phyloP scores from a whole-genome alignment of 2,888 invertebrate species.

The Lymantria monacha region DNA sequence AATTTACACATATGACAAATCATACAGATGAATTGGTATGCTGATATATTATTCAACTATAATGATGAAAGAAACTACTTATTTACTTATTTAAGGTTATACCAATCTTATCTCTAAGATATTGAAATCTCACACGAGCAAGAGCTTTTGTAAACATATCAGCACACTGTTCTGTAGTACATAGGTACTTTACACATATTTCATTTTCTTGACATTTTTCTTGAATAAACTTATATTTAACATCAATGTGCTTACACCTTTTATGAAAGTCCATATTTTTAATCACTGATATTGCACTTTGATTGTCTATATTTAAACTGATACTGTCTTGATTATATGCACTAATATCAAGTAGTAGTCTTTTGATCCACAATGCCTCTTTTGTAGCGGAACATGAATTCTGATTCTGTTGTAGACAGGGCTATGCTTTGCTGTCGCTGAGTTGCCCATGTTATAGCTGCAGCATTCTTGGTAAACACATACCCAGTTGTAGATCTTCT shows the following conservation, averaged over 20 bases:
- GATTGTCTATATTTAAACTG: slow-evolving; percentile 5
- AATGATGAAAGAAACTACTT: neutral
- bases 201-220: slow-evolving; percentile 9
- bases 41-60: neutral
- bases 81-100: slow-evolving; percentile 1
- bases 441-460: slow-evolving; percentile 12
- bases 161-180: slow-evolving; percentile 7
- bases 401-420: slow-evolving; percentile 11
- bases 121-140: slow-evolving; percentile 5
- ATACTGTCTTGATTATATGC: slow-evolving; percentile 5
- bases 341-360: slow-evolving; percentile 3
- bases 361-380: slow-evolving; percentile 3
- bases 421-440: slow-evolving; percentile 12
- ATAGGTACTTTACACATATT: slow-evolving; percentile 10
- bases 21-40: slow-evolving; percentile 1
- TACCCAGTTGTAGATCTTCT: slow-evolving; percentile 11
- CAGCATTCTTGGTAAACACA: slow-evolving; percentile 13
- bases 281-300: slow-evolving; percentile 8
- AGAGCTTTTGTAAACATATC: slow-evolving; percentile 11
- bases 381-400: slow-evolving; percentile 7
- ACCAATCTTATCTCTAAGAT: slow-evolving; percentile 5
- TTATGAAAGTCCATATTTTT: slow-evolving; percentile 3
- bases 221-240: slow-evolving; percentile 13
- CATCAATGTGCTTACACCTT: slow-evolving; percentile 17
- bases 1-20: neutral